Evolutionary conservation across 2,888 invertebrate species (phyloP), one percentile per base, ranked within the genome.

Genomic region (Enoplolaimus lenunculus): DNA sequence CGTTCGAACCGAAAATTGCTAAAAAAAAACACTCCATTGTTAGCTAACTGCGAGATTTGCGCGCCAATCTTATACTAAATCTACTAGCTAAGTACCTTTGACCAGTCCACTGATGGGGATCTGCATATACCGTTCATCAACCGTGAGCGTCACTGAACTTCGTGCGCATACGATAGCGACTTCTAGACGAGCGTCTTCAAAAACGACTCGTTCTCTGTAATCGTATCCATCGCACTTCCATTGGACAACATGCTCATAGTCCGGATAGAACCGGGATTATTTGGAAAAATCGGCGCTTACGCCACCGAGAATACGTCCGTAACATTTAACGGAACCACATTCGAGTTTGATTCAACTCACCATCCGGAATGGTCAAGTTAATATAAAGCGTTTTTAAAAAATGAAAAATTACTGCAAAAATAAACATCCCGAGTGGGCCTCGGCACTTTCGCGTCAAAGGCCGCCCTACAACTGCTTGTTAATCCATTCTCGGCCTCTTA

Each of bases 241-340:
- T 85, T 99, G 78, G 98, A 99, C 86, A 99, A 99, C 85, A 99
- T 99, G 98, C 84, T 99, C 73, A 98, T 98, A 76, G 97, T 97
- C 75, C 97, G 97, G 65, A 97, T 97, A 75, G 94, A 97, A 76
- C 97, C 97, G 16, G n/a, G n/a, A n/a, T n/a, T n/a, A n/a, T n/a
- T n/a, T n/a, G n/a, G n/a, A n/a, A n/a, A n/a, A n/a, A n/a, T n/a
- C n/a, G 78, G 77, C 71, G 74, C 72, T 60, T 75, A 75, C 35
- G 75, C 76, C 71, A n/a, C n/a, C n/a, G n/a, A n/a, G n/a, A n/a
- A n/a, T n/a, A n/a, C n/a, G n/a, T n/a, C n/a, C n/a, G n/a, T n/a
- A n/a, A n/a, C n/a, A n/a, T n/a, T n/a, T n/a, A 81, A 82, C 74
- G 86, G 88, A 79, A 85, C 85, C 77, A 88, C 88, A 74, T 75